Base-by-base conservation (phyloP, 1,140 invertebrate species). In the Cheumatopsyche charites region DNA sequence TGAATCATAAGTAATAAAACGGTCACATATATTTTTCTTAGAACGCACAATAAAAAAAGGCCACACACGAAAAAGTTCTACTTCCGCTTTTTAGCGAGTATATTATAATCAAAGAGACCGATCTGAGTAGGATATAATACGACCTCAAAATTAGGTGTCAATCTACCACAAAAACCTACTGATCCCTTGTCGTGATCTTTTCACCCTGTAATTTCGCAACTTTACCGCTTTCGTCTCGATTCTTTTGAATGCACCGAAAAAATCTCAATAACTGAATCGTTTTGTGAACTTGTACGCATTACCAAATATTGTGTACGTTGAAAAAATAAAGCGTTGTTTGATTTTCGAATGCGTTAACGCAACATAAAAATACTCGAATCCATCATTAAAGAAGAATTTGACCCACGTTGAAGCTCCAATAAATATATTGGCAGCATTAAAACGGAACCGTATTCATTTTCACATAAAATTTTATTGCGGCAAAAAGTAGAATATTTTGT, bases 101-200 rank as follows among this genome's bases (percentile, higher is more conserved):
- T 23, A 58, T 7, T 25, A 45, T 26, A 66, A 66, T 66, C 21
- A 66, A 45, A 45, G 7, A 66, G 15, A 45, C 41, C 42, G n/a
- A 7, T 4, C 9, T 36, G 29, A 9, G 17, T 55, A n/a, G 45
- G n/a, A 26, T 47, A 41, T 55, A 68, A 68, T 68, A n/a, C 29
- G 47, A 55, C 47, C 66, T 55, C 26, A 68, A 68, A 67, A 36
- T 68, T 55, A 55, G 47, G 66, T 68, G 66, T 68, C 49, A 68
- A 68, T 23, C 15, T 15, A 9, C 15, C 29, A 29, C 29, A 68
- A 68, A 68, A 68, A 52, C 41, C 47, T 4, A 26, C 23, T 1
- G 26, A 42, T 66, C 63, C 41, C 43, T 42, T 66, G 42, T 65
- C 62, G 36, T 21, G 29, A 15, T 5, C 43, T 47, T 47, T 45